Base-by-base conservation (phyloP, 2,888 invertebrate species). In the Calameuta idolon region DNA sequence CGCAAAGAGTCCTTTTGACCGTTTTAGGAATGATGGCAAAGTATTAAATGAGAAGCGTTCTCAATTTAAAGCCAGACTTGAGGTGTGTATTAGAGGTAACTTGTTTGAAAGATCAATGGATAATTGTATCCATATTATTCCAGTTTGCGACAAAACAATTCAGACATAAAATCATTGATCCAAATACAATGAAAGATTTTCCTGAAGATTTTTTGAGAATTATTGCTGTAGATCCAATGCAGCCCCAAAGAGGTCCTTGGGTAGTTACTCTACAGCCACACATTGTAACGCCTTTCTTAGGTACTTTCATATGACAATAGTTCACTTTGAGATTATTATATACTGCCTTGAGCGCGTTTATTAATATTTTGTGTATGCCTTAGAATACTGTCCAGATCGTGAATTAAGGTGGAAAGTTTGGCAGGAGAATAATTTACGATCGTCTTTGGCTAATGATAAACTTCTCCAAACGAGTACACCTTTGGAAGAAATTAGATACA, bases 361-460 rank as follows among this genome's bases (percentile, higher is more conserved):
- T 55, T 55, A 55, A 23, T 55, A 55, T 23, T 55, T 55, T 55
- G 1, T 55, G 2, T 55, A 23, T 33, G 1, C 71, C 12, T 75
- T 75, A 91, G 95, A 97, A 90, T 94, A 97, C 90, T 98, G 98
- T 89, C 95, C 97, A 0, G 95, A 96, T 88, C 93, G 96, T 80
- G 92, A 94, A 69, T 90, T 96, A 69, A 93, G 98, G 55, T 97
- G 96, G 95, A 97, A 97, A 88, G 92, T 96, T 0, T 98, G 98
- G 98, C 94, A 96, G 81, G 97, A 97, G 0, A 93, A 94, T 88
- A 94, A 95, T 1, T 93, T 94, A 77, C 93, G 96, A 82, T 95
- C 96, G 69, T 96, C 97, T 0, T 93, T 93, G 74, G 93, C 93
- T 81, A 92, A 92, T n/a, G 94, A 95, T 31, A 94, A 93, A 87